Evolutionary conservation across 1,140 invertebrate genomes (phyloP).

Genomic region (Pogonus chalceus): DNA sequence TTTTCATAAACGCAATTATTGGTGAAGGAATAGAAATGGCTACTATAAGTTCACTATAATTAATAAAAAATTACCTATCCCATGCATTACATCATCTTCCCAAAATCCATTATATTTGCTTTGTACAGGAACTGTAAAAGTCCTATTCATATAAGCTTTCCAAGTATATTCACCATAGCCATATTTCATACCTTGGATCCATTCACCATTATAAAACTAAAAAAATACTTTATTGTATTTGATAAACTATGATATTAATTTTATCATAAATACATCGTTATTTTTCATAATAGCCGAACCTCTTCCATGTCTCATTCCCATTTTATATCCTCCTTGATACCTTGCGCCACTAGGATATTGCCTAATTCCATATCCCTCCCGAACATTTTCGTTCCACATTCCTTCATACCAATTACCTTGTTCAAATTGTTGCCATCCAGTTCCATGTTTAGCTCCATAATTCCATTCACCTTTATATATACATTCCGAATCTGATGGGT

Average conservation of each 20-base stretch:
- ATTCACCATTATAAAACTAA: conserved; percentile 45
- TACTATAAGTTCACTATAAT: too few relatives aligned
- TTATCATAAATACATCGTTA: conserved; percentile 41
- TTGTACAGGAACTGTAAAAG: conserved; percentile 39
- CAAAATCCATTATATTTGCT: conserved; percentile 43
- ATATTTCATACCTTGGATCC: conserved; percentile 42
- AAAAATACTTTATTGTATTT: too few relatives aligned
- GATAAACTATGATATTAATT: too few relatives aligned
- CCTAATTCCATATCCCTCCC: conserved; percentile 39
- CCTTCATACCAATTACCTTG: conserved; percentile 32
- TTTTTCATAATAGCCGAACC: conserved; percentile 47
- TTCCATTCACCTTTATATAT: conserved; percentile 43
- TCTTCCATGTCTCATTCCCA: conserved; percentile 38
- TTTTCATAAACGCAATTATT: too few relatives aligned
- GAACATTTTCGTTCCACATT: conserved; percentile 36
- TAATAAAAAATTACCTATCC: conserved; percentile 40
- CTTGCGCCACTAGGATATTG: conserved; percentile 37
- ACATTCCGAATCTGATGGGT: conserved; percentile 35
- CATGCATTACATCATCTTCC: conserved; percentile 39
- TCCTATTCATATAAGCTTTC: conserved; percentile 40
- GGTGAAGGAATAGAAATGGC: too few relatives aligned
- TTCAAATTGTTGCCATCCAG: conserved; percentile 31
- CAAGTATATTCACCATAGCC: conserved; percentile 46
- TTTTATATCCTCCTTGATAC: conserved; percentile 44
- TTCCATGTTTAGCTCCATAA: conserved; percentile 39